phyloP scores from a whole-genome alignment of 2,888 invertebrate genomes.

The Deroplatys truncata region DNA sequence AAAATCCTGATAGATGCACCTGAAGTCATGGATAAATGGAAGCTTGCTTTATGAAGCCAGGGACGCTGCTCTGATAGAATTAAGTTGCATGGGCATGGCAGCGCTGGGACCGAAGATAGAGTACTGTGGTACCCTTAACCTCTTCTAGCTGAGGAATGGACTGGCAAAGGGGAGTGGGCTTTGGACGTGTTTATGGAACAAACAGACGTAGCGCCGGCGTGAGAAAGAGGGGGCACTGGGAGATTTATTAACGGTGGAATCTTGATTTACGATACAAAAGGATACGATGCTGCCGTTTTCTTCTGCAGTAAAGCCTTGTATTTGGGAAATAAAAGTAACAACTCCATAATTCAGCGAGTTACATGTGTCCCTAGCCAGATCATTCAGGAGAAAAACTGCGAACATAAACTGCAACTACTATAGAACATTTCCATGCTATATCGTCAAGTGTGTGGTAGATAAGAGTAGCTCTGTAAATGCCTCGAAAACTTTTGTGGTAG shows the following conservation, averaged over 20 bases:
- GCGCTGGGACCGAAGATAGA: neutral
- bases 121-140: neutral
- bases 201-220: neutral
- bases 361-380: neutral
- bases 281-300: neutral
- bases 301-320: neutral
- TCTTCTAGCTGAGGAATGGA: neutral
- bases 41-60: neutral
- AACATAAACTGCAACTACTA: neutral
- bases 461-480: neutral
- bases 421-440: neutral
- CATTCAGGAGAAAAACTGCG: neutral
- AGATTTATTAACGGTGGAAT: neutral
- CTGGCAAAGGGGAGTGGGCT: neutral
- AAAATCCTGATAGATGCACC: neutral
- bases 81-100: neutral
- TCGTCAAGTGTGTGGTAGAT: neutral
- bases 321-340: neutral
- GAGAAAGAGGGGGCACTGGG: neutral
- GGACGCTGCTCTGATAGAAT: neutral
- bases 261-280: neutral
- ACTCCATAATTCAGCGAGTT: neutral
- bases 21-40: neutral
- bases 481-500: neutral
- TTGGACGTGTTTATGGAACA: neutral